Conservation (phyloP, 1,140 invertebrate species). For the Ceratitis capitata region DNA sequence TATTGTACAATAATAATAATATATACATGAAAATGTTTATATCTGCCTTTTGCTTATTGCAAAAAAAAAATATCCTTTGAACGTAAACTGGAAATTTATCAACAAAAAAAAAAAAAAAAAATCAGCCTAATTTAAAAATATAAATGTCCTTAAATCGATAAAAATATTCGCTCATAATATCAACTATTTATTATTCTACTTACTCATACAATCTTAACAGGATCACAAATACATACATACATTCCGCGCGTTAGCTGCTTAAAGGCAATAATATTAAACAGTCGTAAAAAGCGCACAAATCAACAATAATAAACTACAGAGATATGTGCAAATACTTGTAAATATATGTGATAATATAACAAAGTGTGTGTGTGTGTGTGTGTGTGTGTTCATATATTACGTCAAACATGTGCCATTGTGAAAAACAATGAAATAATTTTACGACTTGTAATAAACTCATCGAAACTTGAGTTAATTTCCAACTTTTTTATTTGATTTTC, state of each 20-base stretch:
- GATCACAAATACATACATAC: background rate
- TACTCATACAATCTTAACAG: background rate
- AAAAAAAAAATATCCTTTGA: too few relatives aligned
- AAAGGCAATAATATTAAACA: background rate
- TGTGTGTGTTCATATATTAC: too few relatives aligned
- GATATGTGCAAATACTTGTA: background rate
- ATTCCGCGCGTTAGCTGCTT: too few relatives aligned
- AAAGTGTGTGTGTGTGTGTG: background rate
- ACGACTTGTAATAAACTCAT: constrained; percentile 40
- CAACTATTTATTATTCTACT: background rate
- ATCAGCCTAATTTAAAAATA: too few relatives aligned
- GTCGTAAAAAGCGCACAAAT: background rate
- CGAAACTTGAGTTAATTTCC: constrained; percentile 20
- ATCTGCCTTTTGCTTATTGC: too few relatives aligned
- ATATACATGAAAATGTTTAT: too few relatives aligned
- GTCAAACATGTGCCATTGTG: background rate
- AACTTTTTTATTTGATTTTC: constrained; percentile 5
- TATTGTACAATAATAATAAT: too few relatives aligned
- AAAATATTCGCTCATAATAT: background rate
- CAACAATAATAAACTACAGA: constrained; percentile 14
- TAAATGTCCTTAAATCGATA: too few relatives aligned
- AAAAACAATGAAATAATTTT: constrained; percentile 39
- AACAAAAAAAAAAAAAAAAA: too few relatives aligned
- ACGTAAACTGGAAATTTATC: too few relatives aligned
- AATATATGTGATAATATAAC: background rate